Evolutionary conservation across 1,140 invertebrate species (phyloP).

Genomic region (Drosophila ironensis): DNA sequence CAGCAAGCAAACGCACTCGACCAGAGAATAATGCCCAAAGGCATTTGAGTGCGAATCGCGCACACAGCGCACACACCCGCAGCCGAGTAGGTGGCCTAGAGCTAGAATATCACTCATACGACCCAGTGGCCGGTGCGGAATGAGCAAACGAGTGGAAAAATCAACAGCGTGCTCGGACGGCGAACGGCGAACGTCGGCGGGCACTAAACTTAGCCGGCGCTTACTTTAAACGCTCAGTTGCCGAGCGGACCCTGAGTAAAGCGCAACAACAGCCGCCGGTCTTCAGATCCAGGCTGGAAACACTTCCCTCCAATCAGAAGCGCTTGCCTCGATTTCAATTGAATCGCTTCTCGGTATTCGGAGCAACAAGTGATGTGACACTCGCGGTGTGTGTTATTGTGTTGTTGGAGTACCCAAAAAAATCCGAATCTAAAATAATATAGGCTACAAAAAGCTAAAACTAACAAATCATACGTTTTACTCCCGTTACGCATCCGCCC

Average conservation of each 20-base stretch:
- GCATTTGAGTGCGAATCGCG: slow-evolving; percentile 63
- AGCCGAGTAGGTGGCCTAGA: neutral
- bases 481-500: slow-evolving; percentile 31
- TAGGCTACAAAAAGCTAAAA: neutral
- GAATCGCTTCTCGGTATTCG: slow-evolving; percentile 5
- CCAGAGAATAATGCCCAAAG: slow-evolving; percentile 62
- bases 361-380: slow-evolving; percentile 39
- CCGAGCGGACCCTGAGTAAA: slow-evolving; percentile 75
- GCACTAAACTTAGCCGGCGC: slow-evolving; percentile 72
- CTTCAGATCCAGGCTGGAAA: slow-evolving; percentile 20
- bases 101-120: slow-evolving; percentile 75
- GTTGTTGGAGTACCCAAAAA: neutral
- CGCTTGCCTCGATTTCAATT: slow-evolving; percentile 19
- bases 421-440: neutral
- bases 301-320: neutral
- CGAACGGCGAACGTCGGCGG: slow-evolving; percentile 21
- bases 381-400: neutral
- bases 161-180: slow-evolving; percentile 25
- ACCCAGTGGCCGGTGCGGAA: slow-evolving; percentile 42
- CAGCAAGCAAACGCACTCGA: slow-evolving; percentile 68
- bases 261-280: slow-evolving; percentile 54
- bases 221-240: slow-evolving; percentile 75
- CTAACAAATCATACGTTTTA: slow-evolving; percentile 31
- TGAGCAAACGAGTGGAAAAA: slow-evolving; percentile 71
- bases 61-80: slow-evolving; percentile 13